phyloP scores from a whole-genome alignment of 2,113 vertebrate genomes.

The Ceyx melanurus region DNA sequence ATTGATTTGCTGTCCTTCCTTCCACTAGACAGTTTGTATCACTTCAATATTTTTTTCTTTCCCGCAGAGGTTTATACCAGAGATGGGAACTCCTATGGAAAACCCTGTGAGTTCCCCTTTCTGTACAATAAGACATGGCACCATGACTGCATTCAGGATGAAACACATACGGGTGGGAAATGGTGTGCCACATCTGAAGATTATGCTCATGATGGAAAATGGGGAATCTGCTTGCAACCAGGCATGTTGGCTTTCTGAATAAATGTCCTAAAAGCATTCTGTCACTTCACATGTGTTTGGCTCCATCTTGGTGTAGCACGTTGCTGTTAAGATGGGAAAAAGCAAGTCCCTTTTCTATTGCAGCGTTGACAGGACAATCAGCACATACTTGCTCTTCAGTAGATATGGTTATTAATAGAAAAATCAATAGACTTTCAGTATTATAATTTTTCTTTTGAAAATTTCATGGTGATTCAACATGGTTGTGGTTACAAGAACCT shows the following conservation, averaged over 20 bases:
- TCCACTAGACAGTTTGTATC: not conserved
- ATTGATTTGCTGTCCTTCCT: not conserved
- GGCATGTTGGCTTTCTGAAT: conserved; percentile 69
- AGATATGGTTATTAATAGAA: not conserved
- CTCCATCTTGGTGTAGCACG: not conserved
- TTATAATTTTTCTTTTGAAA: not conserved
- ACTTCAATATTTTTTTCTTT: not conserved
- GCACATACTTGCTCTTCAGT: not conserved
- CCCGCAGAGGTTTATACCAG: conserved; percentile 85
- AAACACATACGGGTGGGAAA: not conserved
- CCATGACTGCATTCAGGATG: conserved; percentile 82
- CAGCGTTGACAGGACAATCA: not conserved
- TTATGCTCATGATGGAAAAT: conserved; percentile 76
- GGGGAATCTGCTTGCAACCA: conserved; percentile 87
- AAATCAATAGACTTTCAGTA: not conserved
- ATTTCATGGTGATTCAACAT: not conserved
- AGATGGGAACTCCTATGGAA: conserved; percentile 85
- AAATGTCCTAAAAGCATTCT: not conserved
- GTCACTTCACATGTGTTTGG: not conserved
- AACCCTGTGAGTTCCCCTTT: conserved; percentile 91
- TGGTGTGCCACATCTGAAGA: conserved; percentile 88
- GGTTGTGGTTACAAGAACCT: not conserved
- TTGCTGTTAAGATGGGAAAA: not conserved
- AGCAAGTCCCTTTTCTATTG: not conserved
- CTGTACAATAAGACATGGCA: conserved; percentile 83